Evolutionary conservation across 2,888 invertebrate species (phyloP), one percentile per base, ranked within the genome.

Genomic region (Mystacides longicornis): DNA sequence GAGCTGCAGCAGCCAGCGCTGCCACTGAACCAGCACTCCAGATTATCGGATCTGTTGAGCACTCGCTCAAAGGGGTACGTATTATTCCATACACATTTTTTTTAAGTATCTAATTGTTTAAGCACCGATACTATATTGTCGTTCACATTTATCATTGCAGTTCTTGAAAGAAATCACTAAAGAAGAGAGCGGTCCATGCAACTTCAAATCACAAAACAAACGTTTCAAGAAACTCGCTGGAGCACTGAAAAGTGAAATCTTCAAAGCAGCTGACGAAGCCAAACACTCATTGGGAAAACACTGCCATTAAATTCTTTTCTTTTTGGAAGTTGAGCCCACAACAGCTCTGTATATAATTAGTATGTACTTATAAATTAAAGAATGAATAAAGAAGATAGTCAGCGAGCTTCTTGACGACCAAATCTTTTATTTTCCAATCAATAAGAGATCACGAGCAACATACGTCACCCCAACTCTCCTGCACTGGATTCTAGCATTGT

Each of bases 1-100:
- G 60, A 49, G 60, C 60, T 48, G 60, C 60, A 9, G 60, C 55
- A 19, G 55, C 58, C 51, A 55, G 55, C 46, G 60, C 60, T 33
- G 55, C 59, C 20, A 60, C 60, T n/a, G 37, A 11, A 7, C 48
- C 53, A 27, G 55, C 58, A 21, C 5, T 46, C 11, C 11, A 19
- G 37, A 57, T 60, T 49, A n/a, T 60, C 51, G 21, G 43, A 33
- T 21, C 21, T 3, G 53, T 60, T 33, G 19, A 52, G 33, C 2
- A 4, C 1, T 48, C 56, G 16, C 49, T 59, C n/a, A 11, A 46
- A 22, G 19, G 33, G 9, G 60, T 60, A 45, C 49, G 60, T 55
- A 3, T n/a, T 11, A 27, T 11, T 27, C 5, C 37, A 37, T 37
- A 37, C 14, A 20, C 22, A 22, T 48, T 21, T 2, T 19, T 22